Conservation (phyloP, 2,113 vertebrate genomes). For the Dicaeum eximium region DNA sequence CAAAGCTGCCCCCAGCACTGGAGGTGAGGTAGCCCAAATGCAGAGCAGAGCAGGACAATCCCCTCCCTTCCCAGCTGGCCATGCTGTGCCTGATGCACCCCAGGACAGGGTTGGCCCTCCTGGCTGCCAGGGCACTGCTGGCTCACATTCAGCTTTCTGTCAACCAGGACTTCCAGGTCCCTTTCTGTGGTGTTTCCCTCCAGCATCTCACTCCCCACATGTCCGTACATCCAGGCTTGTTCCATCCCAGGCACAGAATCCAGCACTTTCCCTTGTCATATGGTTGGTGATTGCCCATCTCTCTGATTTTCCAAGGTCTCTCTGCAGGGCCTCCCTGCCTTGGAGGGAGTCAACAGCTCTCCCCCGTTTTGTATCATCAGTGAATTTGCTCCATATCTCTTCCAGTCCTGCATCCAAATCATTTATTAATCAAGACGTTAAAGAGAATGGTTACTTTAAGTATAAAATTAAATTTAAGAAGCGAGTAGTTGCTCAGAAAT, state of each 20-base stretch:
- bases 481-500: neutral
- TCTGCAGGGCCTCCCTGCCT: neutral
- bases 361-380: neutral
- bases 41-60: neutral
- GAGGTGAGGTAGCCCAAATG: accelerated
- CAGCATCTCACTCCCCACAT: neutral
- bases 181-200: neutral
- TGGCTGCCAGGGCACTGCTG: neutral
- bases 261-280: neutral
- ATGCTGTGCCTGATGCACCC: neutral
- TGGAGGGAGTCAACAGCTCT: neutral
- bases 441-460: neutral
- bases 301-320: neutral
- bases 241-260: neutral
- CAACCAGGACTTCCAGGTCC: neutral
- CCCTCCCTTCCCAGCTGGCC: accelerated
- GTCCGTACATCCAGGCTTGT: accelerated
- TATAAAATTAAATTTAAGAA: neutral
- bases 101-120: accelerated
- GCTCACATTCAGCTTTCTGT: neutral
- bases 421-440: neutral
- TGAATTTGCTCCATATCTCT: neutral
- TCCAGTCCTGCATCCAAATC: neutral
- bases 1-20: accelerated
- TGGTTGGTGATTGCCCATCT: neutral